Evolutionary conservation across 2,113 vertebrate genomes (phyloP).

Genomic region (Mystacornis crossleyi): DNA sequence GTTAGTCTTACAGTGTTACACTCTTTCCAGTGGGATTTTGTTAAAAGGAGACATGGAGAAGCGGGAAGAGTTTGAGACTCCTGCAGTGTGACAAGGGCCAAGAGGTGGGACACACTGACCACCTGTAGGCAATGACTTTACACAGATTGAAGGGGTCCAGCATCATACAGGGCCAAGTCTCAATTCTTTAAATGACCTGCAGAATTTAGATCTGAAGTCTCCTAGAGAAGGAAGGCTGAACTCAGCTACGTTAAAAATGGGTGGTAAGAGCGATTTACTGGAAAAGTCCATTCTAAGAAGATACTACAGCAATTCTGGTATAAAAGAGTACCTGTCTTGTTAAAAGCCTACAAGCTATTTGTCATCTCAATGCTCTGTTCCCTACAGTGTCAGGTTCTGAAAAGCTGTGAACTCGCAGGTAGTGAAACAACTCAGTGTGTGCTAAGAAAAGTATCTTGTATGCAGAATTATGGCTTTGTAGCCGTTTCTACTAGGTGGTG

Average conservation of each 20-base stretch:
- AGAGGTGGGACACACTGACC: not conserved
- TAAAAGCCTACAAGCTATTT: conserved; percentile 42
- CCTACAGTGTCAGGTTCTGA: not conserved
- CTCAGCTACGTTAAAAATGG: not conserved
- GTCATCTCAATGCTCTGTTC: not conserved
- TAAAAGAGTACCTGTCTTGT: conserved; percentile 24
- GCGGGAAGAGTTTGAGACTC: not conserved
- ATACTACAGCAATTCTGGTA: not conserved
- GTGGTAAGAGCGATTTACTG: not conserved
- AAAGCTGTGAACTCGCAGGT: not conserved
- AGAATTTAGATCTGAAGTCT: not conserved
- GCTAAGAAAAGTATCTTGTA: not conserved
- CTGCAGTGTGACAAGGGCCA: not conserved
- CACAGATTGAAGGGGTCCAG: not conserved
- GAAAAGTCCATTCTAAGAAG: not conserved
- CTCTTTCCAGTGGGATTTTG: not conserved
- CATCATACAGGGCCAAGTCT: not conserved
- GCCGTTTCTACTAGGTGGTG: not conserved
- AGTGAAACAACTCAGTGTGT: conserved; percentile 12
- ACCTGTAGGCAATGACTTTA: not conserved
- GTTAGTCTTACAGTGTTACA: not conserved
- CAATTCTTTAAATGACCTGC: not conserved
- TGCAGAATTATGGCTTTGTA: not conserved
- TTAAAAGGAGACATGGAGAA: not conserved
- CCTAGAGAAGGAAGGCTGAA: not conserved